Evolutionary conservation across 2,113 vertebrate species (phyloP), one percentile per base, ranked within the genome.

Genomic region (Colistium nudipinnis): DNA sequence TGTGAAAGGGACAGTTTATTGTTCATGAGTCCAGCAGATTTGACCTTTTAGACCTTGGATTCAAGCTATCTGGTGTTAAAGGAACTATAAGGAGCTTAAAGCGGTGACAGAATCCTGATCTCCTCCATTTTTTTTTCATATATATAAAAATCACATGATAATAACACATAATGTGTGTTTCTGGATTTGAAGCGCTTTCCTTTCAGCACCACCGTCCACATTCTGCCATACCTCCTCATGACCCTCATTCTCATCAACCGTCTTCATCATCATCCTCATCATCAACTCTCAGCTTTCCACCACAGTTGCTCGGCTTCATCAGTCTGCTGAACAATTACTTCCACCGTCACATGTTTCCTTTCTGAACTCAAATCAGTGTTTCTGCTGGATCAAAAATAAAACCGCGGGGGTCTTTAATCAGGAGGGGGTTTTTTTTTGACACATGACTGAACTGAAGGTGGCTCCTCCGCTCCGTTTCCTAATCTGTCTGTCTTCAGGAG

Each of bases 301-400:
- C 33, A 51, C 55, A 11, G 47, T 70, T 57, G 48, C 59, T 61
- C 52, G 55, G 54, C 61, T 17, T 7, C 70, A 69, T 64, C 73
- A 87, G 90, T 91, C 90, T 89, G 82, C 67, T 87, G 83, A 85
- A 78, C 90, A 91, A 84, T 84, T 81, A 68, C 0, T 24, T 52
- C 65, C 60, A 20, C 56, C 66, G 59, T 89, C 87, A 89, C 90
- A 86, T 87, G 87, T 66, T 77, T 38, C 60, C 30, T 39, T 38
- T 27, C 59, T 47, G 16, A 62, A 43, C 55, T 70, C 25, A 31
- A 30, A 45, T 31, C 69, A 24, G 73, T 3, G 16, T 53, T 25
- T 16, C 12, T 14, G 25, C 16, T 17, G 36, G 47, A 70, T 63
- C 57, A 54, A 38, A 45, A 76, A 55, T 62, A 44, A 55, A 22